Evolutionary conservation across 37 sponge, comb jelly and placozoan species (phyloP), one percentile per base, ranked within the genome.

Genomic region (Cladorhizidae sp.): DNA sequence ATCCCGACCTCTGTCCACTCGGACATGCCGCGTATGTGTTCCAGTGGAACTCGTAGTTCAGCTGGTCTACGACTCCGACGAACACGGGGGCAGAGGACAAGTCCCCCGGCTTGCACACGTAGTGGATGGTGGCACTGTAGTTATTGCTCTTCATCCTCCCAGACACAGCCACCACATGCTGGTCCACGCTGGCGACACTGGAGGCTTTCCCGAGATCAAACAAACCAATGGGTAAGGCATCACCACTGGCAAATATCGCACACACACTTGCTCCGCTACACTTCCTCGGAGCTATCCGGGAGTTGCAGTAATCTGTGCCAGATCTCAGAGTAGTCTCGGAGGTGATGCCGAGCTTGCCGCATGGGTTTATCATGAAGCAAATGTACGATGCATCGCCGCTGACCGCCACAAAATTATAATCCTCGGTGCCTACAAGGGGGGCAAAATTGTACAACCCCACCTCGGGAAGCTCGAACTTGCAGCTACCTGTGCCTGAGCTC

Each of bases 1-100:
- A 55, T 3, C 89, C 89, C 12, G 57, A 25, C 7, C 35, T n/a
- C 9, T 59, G 45, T 0, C 76, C 78, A 25, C 40, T 29, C 2
- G 85, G 89, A 56, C 93, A 92, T 0, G 93, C 93, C 26, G 80
- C 88, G 17, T 57, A 75, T 14, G 89, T 88, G 61, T 29, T 76
- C 93, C 93, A 92, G 43, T 88, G 88, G 41, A 92, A 80, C 64
- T 92, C 85, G 12, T 76, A 71, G 31, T 49, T 57, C 15, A 49
- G 36, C 1, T 29, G 69, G 43, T 75, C 45, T 0, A 45, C 50
- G 29, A 38, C 33, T 1, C 75, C 73, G 15, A 91, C 57, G 59
- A 72, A 83, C n/a, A 80, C 62, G 11, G 92, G 88, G 0, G 70
- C 43, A 23, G 80, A 49, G 20, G 29, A 41, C 31, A 91, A 62